Conservation (phyloP, 2,113 vertebrate species). For the Pantherophis guttatus region DNA sequence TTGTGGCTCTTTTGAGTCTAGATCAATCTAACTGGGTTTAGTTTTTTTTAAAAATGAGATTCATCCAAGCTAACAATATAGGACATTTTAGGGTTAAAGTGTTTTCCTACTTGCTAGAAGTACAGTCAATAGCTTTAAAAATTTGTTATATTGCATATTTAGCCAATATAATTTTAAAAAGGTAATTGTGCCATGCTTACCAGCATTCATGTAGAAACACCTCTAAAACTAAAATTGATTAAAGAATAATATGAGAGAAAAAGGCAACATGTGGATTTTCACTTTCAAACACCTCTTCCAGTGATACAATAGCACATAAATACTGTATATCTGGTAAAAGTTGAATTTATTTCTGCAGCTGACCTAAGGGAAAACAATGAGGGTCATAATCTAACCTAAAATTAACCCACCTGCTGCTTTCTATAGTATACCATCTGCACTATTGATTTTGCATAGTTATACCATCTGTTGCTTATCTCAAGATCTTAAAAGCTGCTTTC, state of each 20-base stretch:
- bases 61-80: not conserved
- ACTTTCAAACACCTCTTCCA: constrained; percentile 28
- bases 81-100: not conserved
- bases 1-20: not conserved
- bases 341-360: not conserved
- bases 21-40: not conserved
- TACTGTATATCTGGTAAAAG: not conserved
- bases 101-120: not conserved
- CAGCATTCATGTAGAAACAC: not conserved
- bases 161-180: not conserved
- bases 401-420: not conserved
- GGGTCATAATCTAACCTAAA: not conserved
- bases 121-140: not conserved
- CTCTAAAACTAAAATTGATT: not conserved
- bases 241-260: not conserved
- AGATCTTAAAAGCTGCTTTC: not conserved
- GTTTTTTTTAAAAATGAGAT: not conserved
- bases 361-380: not conserved
- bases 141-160: not conserved
- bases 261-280: not conserved
- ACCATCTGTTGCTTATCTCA: constrained; percentile 8
- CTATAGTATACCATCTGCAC: not conserved
- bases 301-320: not conserved
- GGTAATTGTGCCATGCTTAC: not conserved
- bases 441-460: not conserved